Percentiles rank a stretch among this genome's conserved stretches.
Conservation (phyloP, 2,888 invertebrate genomes). For the Choristoneura rosaceana region DNA sequence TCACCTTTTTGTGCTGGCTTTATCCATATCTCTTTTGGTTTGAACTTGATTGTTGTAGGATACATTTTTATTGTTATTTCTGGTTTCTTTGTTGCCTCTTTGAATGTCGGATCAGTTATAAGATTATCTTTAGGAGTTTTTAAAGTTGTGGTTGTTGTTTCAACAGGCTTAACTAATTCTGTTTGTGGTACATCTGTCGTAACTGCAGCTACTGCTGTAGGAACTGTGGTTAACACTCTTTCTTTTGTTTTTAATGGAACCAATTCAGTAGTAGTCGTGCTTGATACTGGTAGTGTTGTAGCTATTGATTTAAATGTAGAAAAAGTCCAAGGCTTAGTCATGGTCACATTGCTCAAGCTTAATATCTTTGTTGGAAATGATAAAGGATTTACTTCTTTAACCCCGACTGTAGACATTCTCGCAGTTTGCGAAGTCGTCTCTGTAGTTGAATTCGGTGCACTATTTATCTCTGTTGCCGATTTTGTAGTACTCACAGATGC, state of each 20-base stretch:
- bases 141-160: conserved; percentile 19
- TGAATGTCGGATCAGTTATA: conserved; percentile 18
- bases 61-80: conserved; percentile 63
- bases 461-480: conserved; percentile 29
- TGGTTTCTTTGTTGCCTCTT: conserved; percentile 60
- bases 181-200: conserved; percentile 46
- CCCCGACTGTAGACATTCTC: conserved; percentile 18
- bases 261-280: conserved; percentile 15
- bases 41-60: conserved; percentile 70
- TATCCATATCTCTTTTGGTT: conserved; percentile 83
- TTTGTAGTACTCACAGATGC: conserved; percentile 45
- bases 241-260: conserved; percentile 21
- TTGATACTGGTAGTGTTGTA: conserved; percentile 38
- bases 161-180: background rate
- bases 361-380: background rate
- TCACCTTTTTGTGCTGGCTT: conserved; percentile 82
- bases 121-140: conserved; percentile 19
- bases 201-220: conserved; percentile 40
- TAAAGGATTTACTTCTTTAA: conserved; percentile 4
- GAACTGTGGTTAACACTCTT: conserved; percentile 15
- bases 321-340: conserved; percentile 32
- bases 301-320: conserved; percentile 16
- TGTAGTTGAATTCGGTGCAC: conserved; percentile 31
- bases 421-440: conserved; percentile 31
- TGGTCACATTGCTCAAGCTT: conserved; percentile 14